Evolutionary conservation across 2,113 vertebrate genomes (phyloP).

Genomic region (Blennius ocellaris): DNA sequence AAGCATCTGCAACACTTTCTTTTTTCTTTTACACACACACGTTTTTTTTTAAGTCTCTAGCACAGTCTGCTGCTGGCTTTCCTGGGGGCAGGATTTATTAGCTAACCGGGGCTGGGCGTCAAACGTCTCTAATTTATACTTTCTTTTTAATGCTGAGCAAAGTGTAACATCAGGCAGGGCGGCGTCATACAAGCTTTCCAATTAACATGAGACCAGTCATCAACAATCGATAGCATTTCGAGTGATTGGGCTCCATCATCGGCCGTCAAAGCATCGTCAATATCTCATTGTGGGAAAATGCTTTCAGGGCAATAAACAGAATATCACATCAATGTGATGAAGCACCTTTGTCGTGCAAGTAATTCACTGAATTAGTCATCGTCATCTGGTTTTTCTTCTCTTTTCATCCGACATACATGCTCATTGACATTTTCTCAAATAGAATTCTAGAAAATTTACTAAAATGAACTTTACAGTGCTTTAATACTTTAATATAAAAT

Average conservation of each 20-base stretch:
- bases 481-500: slow-evolving; percentile 15
- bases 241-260: not conserved
- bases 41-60: not conserved
- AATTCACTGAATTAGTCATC: slow-evolving; percentile 52
- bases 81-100: not conserved
- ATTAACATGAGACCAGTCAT: not conserved
- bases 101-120: slow-evolving; percentile 44
- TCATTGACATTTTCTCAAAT: not conserved
- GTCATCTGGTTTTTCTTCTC: not conserved
- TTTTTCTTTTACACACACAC: no score
- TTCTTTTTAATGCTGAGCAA: no score
- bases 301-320: slow-evolving; percentile 10
- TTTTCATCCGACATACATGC: no score
- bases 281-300: not conserved
- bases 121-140: no score
- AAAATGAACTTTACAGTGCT: not conserved
- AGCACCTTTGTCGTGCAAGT: slow-evolving; percentile 27
- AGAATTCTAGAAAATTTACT: not conserved
- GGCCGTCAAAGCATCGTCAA: not conserved
- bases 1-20: slow-evolving; percentile 20
- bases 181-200: not conserved
- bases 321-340: slow-evolving; percentile 68
- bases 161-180: not conserved
- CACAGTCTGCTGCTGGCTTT: slow-evolving; percentile 2
- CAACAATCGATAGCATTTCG: not conserved